Percentiles rank a stretch among this genome's conserved stretches.
phyloP scores from a whole-genome alignment of 2,888 invertebrate genomes.

The Malthinus flaveolus region DNA sequence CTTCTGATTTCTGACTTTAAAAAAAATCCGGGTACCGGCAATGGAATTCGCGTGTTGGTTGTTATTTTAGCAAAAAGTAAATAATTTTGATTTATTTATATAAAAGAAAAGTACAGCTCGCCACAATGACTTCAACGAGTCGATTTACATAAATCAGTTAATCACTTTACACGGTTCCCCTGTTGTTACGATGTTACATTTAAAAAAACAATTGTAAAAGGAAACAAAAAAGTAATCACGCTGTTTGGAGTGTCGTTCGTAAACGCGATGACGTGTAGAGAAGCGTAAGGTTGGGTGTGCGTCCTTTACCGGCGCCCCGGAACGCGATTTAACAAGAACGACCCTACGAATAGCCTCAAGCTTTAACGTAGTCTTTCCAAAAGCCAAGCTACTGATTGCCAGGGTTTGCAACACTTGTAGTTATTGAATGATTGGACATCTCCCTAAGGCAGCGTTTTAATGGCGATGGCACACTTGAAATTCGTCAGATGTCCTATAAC shows the following conservation, averaged over 20 bases:
- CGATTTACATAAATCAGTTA: neutral
- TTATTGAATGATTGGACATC: conserved; percentile 50
- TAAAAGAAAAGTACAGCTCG: too few species aligned
- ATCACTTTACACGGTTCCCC: neutral
- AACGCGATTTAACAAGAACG: conserved; percentile 48
- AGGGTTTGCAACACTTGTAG: conserved; percentile 35
- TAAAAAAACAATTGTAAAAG: conserved; percentile 11
- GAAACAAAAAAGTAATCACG: conserved; percentile 39
- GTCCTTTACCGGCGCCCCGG: conserved; percentile 41
- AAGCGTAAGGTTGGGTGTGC: conserved; percentile 41
- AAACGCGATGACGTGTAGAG: conserved; percentile 46
- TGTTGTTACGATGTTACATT: conserved; percentile 9
- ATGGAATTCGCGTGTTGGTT: too few species aligned
- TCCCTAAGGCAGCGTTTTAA: conserved; percentile 50
- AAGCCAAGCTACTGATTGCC: conserved; percentile 43
- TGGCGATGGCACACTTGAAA: conserved; percentile 46
- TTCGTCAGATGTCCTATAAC: conserved; percentile 45
- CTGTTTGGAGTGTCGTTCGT: conserved; percentile 39
- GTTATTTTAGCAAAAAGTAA: too few species aligned
- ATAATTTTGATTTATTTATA: too few species aligned
- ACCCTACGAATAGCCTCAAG: conserved; percentile 39
- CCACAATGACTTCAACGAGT: too few species aligned
- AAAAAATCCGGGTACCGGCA: too few species aligned
- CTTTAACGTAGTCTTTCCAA: conserved; percentile 33
- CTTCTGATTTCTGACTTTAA: too few species aligned